These are phyloP conservation scores for Dicycla oo DNA, from an alignment of 2,888 invertebrate genomes.

Conservation along the genomic window DNA sequence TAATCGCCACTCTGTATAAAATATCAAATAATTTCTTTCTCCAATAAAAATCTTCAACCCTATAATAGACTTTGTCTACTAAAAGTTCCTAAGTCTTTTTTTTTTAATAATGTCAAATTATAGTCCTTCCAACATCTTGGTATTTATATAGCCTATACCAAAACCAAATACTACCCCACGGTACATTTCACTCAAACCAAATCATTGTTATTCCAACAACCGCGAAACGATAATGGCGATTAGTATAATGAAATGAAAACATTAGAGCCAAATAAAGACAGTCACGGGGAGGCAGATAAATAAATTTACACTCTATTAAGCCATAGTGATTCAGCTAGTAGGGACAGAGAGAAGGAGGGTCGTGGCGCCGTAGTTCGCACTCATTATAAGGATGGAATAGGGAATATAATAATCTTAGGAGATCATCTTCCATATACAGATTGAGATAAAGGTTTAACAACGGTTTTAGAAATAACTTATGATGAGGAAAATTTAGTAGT, in stretches of 20 bases:
- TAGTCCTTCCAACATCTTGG: too few species aligned
- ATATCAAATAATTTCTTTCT: too few species aligned
- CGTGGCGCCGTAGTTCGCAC: conserved; percentile 45
- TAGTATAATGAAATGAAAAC: conserved; percentile 69
- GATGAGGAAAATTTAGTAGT: neutral
- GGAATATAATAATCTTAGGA: conserved; percentile 44
- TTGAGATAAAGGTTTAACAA: conserved; percentile 9
- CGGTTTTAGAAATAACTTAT: neutral
- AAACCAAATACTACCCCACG: conserved; percentile 28
- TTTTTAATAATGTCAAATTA: too few species aligned
- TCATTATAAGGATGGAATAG: conserved; percentile 40
- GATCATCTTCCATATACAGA: conserved; percentile 38
- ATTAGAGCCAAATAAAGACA: conserved; percentile 66
- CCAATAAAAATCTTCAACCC: too few species aligned
- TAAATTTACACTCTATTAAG: conserved; percentile 84
- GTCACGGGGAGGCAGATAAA: conserved; percentile 72
- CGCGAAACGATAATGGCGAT: conserved; percentile 60
- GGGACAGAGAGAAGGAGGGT: conserved; percentile 63
- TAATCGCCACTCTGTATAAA: too few species aligned
- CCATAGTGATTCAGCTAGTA: conserved; percentile 81
- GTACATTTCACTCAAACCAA: conserved; percentile 54
- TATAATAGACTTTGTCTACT: too few species aligned
- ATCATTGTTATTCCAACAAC: conserved; percentile 62
- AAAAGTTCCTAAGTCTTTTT: too few species aligned
- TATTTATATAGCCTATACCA: too few species aligned